Percentiles rank a stretch among this genome's conserved stretches.
Evolutionary conservation across 2,797 vertebrate species (phyloP).

Genomic region (Danionella dracula): DNA sequence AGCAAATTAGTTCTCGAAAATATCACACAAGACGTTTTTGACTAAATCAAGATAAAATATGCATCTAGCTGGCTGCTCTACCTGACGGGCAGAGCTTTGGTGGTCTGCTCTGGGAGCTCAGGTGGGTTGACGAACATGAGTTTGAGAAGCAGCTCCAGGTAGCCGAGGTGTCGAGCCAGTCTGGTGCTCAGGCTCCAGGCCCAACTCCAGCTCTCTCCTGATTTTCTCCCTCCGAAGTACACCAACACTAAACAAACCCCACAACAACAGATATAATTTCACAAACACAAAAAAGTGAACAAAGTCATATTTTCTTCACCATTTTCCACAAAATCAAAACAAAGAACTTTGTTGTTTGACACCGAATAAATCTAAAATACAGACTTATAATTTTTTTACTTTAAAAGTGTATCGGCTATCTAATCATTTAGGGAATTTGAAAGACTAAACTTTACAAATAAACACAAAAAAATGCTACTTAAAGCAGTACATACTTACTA

Average conservation of each 20-base stretch:
- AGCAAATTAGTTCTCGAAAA: not conserved
- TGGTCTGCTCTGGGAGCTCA: conserved; percentile 95
- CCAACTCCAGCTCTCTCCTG: conserved; percentile 96
- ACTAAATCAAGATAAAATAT: not conserved
- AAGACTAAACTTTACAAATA: too few relatives aligned
- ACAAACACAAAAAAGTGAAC: too few relatives aligned
- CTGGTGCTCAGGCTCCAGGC: conserved; percentile 90
- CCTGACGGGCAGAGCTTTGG: conserved; percentile 94
- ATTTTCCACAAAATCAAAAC: too few relatives aligned
- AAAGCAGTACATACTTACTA: too few relatives aligned
- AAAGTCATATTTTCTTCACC: too few relatives aligned
- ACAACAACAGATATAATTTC: not conserved
- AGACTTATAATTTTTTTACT: too few relatives aligned
- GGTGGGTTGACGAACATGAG: conserved; percentile 97
- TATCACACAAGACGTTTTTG: too few relatives aligned
- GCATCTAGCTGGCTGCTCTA: conserved; percentile 43
- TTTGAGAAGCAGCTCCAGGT: conserved; percentile 91
- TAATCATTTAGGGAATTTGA: too few relatives aligned
- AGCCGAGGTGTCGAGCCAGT: conserved; percentile 90
- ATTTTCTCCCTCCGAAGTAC: conserved; percentile 91
- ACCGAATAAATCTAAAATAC: too few relatives aligned
- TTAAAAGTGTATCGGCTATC: too few relatives aligned
- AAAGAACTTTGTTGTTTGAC: too few relatives aligned
- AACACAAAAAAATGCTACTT: too few relatives aligned
- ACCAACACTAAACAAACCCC: conserved; percentile 74